phyloP scores from a whole-genome alignment of 1,140 invertebrate genomes.

The Heliconius melpomene region DNA sequence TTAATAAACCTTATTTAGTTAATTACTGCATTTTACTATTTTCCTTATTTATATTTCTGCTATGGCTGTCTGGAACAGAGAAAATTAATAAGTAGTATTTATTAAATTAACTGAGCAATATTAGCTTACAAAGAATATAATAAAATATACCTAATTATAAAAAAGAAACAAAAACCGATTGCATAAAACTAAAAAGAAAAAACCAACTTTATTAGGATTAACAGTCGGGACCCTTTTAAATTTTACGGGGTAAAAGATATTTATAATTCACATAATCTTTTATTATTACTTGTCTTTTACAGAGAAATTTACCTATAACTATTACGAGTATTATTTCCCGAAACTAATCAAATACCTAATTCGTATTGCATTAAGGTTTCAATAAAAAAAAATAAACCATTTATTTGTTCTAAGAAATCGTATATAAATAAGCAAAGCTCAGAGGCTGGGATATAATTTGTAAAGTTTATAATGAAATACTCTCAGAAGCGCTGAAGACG shows the following conservation, averaged over 20 bases:
- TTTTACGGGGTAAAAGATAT: too few relatives aligned
- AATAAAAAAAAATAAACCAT: background rate
- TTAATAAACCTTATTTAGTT: background rate
- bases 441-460: conserved; percentile 43
- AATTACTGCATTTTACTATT: background rate
- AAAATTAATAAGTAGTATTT: background rate
- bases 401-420: conserved; percentile 11
- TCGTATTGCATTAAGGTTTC: background rate
- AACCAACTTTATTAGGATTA: too few relatives aligned
- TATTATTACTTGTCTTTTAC: too few relatives aligned
- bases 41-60: too few relatives aligned
- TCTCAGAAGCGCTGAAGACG: conserved; percentile 37
- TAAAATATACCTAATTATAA: too few relatives aligned
- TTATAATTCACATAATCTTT: too few relatives aligned
- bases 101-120: too few relatives aligned
- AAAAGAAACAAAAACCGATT: too few relatives aligned
- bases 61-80: background rate
- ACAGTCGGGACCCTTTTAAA: too few relatives aligned
- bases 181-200: too few relatives aligned
- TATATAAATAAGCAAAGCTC: conserved; percentile 32
- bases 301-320: too few relatives aligned
- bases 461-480: conserved; percentile 54
- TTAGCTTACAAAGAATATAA: too few relatives aligned
- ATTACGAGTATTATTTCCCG: background rate
- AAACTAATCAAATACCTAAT: background rate